Conservation (phyloP, 1,140 invertebrate genomes). For the Neotoxoptera formosana region DNA sequence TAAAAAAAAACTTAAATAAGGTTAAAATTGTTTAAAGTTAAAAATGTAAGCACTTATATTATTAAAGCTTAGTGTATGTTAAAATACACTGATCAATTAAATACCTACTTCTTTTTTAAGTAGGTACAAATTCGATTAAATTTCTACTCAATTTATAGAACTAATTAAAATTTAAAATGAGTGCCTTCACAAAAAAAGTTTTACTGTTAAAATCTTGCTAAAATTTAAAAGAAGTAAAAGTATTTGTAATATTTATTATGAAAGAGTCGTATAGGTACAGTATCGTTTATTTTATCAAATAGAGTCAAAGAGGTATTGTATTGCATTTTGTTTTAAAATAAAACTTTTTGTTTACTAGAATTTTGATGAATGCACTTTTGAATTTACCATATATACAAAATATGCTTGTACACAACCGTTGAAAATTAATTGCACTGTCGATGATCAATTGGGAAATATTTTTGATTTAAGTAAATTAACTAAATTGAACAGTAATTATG, state of each 20-base stretch:
- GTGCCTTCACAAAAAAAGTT: too few species aligned
- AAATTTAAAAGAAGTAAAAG: too few species aligned
- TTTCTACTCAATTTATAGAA: not conserved
- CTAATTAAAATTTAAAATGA: not conserved
- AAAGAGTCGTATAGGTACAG: not conserved
- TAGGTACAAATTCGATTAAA: too few species aligned
- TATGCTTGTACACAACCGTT: not conserved
- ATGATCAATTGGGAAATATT: constrained; percentile 32
- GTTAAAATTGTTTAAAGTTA: too few species aligned
- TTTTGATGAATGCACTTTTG: constrained; percentile 4
- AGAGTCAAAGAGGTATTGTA: not conserved
- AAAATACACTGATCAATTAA: too few species aligned
- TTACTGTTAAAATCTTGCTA: too few species aligned
- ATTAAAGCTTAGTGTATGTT: too few species aligned
- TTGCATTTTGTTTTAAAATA: not conserved
- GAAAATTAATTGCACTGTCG: constrained; percentile 36
- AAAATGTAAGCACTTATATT: too few species aligned
- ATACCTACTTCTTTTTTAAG: too few species aligned
- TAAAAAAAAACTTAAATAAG: too few species aligned
- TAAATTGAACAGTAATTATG: constrained; percentile 27
- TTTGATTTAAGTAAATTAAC: constrained; percentile 33
- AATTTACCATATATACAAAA: constrained; percentile 25
- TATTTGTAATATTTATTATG: not conserved
- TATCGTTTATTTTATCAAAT: not conserved
- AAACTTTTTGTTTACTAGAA: constrained; percentile 22